A percentile compares a stretch with the other conserved stretches of the same genome.
Evolutionary conservation across 1,140 invertebrate genomes (phyloP).

Genomic region (Magallana ariakensis): DNA sequence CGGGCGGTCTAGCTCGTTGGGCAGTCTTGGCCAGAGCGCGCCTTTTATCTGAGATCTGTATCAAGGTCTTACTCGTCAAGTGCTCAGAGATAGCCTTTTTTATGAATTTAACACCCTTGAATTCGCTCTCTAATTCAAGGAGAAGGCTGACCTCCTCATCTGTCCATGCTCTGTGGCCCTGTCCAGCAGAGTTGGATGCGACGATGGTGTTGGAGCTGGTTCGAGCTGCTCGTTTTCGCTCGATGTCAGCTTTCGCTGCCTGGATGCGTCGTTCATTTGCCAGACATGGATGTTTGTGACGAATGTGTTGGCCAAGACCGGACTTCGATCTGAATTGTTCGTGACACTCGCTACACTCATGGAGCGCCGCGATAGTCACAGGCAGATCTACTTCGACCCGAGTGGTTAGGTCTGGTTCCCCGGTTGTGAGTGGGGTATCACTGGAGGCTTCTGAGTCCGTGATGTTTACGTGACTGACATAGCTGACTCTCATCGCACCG

Average conservation of each 20-base stretch:
- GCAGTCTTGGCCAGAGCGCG: neutral
- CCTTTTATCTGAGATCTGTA: neutral
- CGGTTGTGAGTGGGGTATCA: neutral
- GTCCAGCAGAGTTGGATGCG: too few species aligned
- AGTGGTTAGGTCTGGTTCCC: neutral
- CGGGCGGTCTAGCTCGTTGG: neutral
- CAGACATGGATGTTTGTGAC: neutral
- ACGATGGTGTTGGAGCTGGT: neutral
- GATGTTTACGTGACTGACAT: too few species aligned
- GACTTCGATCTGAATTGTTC: neutral
- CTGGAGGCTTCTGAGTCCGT: too few species aligned
- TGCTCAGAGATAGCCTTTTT: neutral
- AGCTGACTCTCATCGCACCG: neutral
- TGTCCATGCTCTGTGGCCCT: too few species aligned
- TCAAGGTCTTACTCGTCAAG: neutral
- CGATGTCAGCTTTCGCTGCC: neutral
- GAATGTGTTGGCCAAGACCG: slow-evolving; percentile 12
- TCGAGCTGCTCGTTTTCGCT: neutral
- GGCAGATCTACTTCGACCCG: neutral
- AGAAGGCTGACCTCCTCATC: neutral
- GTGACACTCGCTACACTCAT: neutral
- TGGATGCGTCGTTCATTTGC: neutral
- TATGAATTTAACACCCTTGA: neutral
- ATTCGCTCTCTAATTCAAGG: neutral
- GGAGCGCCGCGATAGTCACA: neutral